Conservation (phyloP, 2,797 vertebrate species). For the Perodicticus potto region DNA sequence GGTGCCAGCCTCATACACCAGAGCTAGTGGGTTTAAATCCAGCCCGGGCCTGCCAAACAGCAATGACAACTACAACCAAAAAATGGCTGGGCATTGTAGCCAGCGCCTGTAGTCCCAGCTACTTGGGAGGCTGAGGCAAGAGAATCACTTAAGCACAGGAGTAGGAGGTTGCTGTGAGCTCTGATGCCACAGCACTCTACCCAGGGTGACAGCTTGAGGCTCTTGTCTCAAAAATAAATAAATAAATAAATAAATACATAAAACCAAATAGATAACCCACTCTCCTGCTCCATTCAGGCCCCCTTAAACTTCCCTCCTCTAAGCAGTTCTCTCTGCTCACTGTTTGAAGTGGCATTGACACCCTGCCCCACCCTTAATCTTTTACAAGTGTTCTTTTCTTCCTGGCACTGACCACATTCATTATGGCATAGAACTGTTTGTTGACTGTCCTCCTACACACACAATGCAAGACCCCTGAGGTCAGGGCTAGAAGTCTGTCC, state of each 20-base stretch:
- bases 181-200: too few species aligned
- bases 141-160: too few species aligned
- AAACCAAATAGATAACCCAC: background rate
- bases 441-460: background rate
- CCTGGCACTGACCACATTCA: background rate
- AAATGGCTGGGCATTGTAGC: too few species aligned
- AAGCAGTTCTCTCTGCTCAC: background rate
- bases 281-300: background rate
- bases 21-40: too few species aligned
- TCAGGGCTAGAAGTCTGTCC: conserved; percentile 52
- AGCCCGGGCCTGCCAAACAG: too few species aligned
- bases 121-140: too few species aligned
- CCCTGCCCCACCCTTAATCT: conserved; percentile 62
- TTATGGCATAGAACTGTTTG: background rate
- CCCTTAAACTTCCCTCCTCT: conserved; percentile 49
- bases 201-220: too few species aligned
- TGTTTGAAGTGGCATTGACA: conserved; percentile 65
- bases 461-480: background rate
- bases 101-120: too few species aligned
- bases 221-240: too few species aligned
- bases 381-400: conserved; percentile 60
- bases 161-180: too few species aligned
- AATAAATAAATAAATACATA: background rate
- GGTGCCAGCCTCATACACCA: too few species aligned
- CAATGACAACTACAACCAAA: too few species aligned